Evolutionary conservation across 2,113 vertebrate species (phyloP).

Genomic region (Tringa solitaria): DNA sequence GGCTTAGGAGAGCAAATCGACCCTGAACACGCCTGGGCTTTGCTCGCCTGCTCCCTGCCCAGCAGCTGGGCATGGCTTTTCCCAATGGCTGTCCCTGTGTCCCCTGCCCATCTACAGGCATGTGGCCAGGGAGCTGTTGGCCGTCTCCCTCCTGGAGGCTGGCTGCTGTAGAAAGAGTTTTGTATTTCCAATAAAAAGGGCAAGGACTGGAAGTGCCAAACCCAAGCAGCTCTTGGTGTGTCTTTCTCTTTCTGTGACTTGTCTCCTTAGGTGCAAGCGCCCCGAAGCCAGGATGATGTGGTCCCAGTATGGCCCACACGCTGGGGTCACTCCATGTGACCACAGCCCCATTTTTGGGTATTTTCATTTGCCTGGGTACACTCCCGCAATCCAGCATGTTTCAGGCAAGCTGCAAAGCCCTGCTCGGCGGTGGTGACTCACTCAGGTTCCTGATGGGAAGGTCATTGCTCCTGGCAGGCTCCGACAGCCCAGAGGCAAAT

Average conservation of each 20-base stretch:
- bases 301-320: background rate
- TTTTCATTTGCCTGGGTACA: background rate
- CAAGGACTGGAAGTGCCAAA: background rate
- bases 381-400: background rate
- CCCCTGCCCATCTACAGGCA: background rate
- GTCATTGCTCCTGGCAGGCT: background rate
- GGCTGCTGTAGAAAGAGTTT: background rate
- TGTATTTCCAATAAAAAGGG: background rate
- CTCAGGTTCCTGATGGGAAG: background rate
- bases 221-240: background rate
- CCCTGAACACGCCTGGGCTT: background rate
- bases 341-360: background rate
- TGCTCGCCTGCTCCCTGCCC: background rate
- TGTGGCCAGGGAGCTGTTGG: background rate
- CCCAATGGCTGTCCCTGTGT: background rate
- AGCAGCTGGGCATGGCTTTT: background rate
- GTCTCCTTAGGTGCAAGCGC: background rate
- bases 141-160: background rate
- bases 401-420: background rate
- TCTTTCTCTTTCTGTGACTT: background rate
- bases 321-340: background rate
- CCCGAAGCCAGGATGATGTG: fast-evolving
- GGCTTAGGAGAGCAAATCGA: background rate
- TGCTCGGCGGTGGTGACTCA: background rate
- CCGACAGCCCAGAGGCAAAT: background rate